Evolutionary conservation across 35 echinoderm and acorn worm species (phyloP).

Genomic region (Nesometra sesokonis): DNA sequence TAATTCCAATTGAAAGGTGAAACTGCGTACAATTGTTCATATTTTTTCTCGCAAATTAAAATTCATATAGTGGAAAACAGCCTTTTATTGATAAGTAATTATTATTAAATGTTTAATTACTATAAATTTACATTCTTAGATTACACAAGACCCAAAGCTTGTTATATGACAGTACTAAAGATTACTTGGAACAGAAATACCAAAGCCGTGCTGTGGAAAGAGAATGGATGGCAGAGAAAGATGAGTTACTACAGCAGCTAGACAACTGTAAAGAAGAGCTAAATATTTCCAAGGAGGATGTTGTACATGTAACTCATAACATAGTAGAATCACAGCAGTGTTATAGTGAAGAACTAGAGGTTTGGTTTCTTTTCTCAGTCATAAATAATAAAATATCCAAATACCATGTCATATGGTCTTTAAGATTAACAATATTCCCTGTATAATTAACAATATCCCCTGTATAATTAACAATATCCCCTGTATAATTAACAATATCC

Average conservation of each 20-base stretch:
- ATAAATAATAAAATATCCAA: no score
- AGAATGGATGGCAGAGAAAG: slow-evolving; percentile 95
- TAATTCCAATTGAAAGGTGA: no score
- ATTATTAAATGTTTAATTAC: no score
- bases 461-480: no score
- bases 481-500: no score
- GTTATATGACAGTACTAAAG: slow-evolving; percentile 85
- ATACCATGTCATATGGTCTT: no score
- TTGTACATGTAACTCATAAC: slow-evolving; percentile 66
- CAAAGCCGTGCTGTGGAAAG: slow-evolving; percentile 62
- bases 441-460: no score
- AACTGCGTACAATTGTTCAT: no score
- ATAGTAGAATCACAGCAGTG: slow-evolving; percentile 58
- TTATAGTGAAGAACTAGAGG: slow-evolving; percentile 76
- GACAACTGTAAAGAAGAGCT: slow-evolving; percentile 84
- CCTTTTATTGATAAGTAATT: no score
- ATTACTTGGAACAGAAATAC: slow-evolving; percentile 86
- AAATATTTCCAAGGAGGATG: slow-evolving; percentile 82
- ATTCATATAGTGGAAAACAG: no score
- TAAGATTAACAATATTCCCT: no score
- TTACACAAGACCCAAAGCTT: slow-evolving; percentile 84
- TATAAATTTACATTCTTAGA: slow-evolving; percentile 16
- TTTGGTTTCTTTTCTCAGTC: not conserved
- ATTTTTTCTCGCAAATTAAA: no score
- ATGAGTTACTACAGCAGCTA: slow-evolving; percentile 64